Base-by-base conservation (phyloP, 2,113 vertebrate species). In the Potamarius usumacintae region DNA sequence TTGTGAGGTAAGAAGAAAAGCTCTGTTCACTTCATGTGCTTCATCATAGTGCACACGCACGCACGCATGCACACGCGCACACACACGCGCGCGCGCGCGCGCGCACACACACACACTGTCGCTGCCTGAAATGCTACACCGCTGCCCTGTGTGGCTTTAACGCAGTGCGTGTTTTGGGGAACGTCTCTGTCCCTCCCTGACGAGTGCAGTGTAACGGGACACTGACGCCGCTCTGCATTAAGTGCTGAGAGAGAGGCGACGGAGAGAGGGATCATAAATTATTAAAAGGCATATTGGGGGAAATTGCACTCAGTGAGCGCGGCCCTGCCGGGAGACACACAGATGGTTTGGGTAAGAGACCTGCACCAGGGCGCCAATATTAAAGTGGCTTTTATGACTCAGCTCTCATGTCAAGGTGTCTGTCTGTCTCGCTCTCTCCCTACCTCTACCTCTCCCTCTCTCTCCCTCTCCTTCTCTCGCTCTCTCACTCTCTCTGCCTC, bases 251-350 rank as follows among this genome's bases (percentile, higher is more conserved):
- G 85, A 42, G 87, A 80, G 55, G 57, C 3, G 82, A 63, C 53
- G 89, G 88, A 89, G 87, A 92, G 85, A 81, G 76, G 25, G 63
- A 81, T 27, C 84, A 94, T 95, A 92, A 95, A 95, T 96, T 94
- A 96, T 95, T 94, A 92, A 96, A 91, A 92, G 90, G 93, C 92
- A 90, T 94, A 91, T 94, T 94, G 42, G 93, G 94, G 92, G 93
- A 89, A 91, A 94, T 89, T 92, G 90, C 89, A 90, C 90, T 34
- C 90, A 85, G 86, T 90, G 87, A 67, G 82, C 89, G 83, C 86
- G 80, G 88, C 91, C 93, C 93, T 52, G 82, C 91, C 42, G 42
- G 91, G 92, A 90, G 88, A 89, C 89, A 85, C 89, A 91, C 94
- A 95, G 94, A 95, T 95, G 95, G 94, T 89, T 86, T 88, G 72